Conservation (phyloP, 2,888 invertebrate species). For the Lithophane socia region DNA sequence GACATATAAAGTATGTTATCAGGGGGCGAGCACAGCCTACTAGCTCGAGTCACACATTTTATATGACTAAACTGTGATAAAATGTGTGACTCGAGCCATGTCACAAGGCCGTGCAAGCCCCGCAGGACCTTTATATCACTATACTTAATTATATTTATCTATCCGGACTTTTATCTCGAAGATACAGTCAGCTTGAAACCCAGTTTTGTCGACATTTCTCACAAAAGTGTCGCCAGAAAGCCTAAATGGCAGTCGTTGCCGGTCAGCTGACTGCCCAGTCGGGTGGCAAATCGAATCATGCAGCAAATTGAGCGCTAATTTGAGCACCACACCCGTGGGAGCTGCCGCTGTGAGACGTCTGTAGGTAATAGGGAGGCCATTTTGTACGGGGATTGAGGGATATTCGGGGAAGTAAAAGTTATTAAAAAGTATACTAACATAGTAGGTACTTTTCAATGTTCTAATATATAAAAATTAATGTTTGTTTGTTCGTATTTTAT, state of each 20-base stretch:
- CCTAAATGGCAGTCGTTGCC: slow-evolving; percentile 42
- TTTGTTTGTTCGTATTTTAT: too few species aligned
- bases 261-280: slow-evolving; percentile 69
- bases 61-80: too few species aligned
- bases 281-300: slow-evolving; percentile 86
- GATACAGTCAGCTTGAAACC: neutral
- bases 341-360: slow-evolving; percentile 71
- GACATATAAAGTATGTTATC: too few species aligned
- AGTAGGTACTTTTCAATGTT: too few species aligned
- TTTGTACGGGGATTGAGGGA: neutral
- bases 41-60: too few species aligned
- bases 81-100: too few species aligned
- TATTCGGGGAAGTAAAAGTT: too few species aligned
- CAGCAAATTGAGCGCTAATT: slow-evolving; percentile 87
- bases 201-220: neutral
- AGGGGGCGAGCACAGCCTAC: too few species aligned
- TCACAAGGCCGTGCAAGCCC: too few species aligned
- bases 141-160: neutral
- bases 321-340: slow-evolving; percentile 83
- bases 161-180: neutral
- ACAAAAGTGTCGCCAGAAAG: slow-evolving; percentile 22
- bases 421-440: too few species aligned
- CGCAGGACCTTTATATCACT: too few species aligned
- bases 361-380: slow-evolving; percentile 62
- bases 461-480: too few species aligned